These are phyloP conservation scores for Eumacrocentrus americanus DNA, from an alignment of 2,888 invertebrate genomes.

Conservation along the genomic window DNA sequence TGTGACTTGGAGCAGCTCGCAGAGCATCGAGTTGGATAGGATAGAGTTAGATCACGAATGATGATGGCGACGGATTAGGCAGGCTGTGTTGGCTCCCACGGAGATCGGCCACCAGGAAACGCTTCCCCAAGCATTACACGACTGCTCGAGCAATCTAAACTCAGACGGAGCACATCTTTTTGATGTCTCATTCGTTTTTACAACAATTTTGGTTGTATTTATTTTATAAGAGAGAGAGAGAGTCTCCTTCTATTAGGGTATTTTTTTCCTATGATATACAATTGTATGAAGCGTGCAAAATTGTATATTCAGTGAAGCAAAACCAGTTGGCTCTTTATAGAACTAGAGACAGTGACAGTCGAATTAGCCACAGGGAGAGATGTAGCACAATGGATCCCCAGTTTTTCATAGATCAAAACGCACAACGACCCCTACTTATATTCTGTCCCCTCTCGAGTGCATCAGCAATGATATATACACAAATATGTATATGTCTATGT, in stretches of 20 bases:
- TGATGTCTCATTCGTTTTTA: slow-evolving; percentile 4
- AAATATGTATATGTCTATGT: too few relatives aligned
- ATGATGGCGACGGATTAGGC: slow-evolving; percentile 41
- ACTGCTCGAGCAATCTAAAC: slow-evolving; percentile 30
- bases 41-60: slow-evolving; percentile 31
- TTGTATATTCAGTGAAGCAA: slow-evolving; percentile 6
- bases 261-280: too few relatives aligned
- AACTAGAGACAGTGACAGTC: slow-evolving; percentile 40
- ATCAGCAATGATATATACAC: background rate
- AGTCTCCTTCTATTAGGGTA: too few relatives aligned
- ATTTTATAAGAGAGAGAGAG: too few relatives aligned
- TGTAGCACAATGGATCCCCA: slow-evolving; percentile 46
- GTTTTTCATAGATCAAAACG: slow-evolving; percentile 40
- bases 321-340: slow-evolving; percentile 6
- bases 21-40: slow-evolving; percentile 2
- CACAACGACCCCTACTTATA: slow-evolving; percentile 36
- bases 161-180: background rate
- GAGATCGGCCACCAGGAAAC: slow-evolving; percentile 44
- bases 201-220: background rate
- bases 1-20: background rate
- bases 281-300: background rate
- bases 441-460: slow-evolving; percentile 1
- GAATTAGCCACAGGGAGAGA: slow-evolving; percentile 48
- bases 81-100: slow-evolving; percentile 47
- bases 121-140: slow-evolving; percentile 36